These are phyloP conservation scores for Cyprinodon variegatus DNA, from an alignment of 2,113 vertebrate genomes.

Conservation along the genomic window DNA sequence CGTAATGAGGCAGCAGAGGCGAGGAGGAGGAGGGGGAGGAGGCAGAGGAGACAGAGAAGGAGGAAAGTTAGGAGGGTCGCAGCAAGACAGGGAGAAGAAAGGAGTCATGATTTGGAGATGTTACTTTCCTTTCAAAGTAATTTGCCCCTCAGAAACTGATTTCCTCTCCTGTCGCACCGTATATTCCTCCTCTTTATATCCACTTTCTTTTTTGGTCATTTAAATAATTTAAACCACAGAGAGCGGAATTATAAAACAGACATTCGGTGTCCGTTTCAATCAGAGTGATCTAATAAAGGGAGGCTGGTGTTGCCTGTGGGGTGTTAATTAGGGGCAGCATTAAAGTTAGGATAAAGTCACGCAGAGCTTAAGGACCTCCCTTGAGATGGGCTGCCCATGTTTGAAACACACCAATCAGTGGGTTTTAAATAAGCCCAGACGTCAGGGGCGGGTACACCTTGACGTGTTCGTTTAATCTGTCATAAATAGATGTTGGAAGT, in stretches of 20 bases:
- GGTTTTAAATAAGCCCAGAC: constrained; percentile 44
- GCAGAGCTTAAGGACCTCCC: constrained; percentile 41
- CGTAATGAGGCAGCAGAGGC: constrained; percentile 56
- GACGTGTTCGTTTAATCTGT: constrained; percentile 20
- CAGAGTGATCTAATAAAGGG: constrained; percentile 10
- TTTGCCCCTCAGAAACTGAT: constrained; percentile 26
- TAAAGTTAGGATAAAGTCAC: constrained; percentile 51
- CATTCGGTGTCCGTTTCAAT: constrained; percentile 7
- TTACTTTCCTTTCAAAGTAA: constrained; percentile 48
- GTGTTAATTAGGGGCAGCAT: constrained; percentile 54
- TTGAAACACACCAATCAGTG: constrained; percentile 11
- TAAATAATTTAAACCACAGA: constrained; percentile 15
- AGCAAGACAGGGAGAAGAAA: constrained; percentile 50
- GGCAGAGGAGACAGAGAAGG: constrained; percentile 32
- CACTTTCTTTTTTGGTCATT: constrained; percentile 1
- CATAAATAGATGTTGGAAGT: constrained; percentile 2
- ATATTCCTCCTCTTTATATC: background rate
- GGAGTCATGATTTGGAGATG: constrained; percentile 39
- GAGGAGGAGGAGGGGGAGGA: constrained; percentile 27
- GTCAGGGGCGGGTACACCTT: background rate
- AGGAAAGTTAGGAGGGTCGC: constrained; percentile 41
- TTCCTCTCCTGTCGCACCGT: constrained; percentile 9
- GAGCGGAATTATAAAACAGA: constrained; percentile 12
- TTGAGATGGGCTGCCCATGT: constrained; percentile 11
- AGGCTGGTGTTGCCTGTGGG: constrained; percentile 25